A percentile compares a stretch with the other conserved stretches of the same genome.
Evolutionary conservation across 2,888 invertebrate genomes (phyloP).

Genomic region (Tenthredo livida): DNA sequence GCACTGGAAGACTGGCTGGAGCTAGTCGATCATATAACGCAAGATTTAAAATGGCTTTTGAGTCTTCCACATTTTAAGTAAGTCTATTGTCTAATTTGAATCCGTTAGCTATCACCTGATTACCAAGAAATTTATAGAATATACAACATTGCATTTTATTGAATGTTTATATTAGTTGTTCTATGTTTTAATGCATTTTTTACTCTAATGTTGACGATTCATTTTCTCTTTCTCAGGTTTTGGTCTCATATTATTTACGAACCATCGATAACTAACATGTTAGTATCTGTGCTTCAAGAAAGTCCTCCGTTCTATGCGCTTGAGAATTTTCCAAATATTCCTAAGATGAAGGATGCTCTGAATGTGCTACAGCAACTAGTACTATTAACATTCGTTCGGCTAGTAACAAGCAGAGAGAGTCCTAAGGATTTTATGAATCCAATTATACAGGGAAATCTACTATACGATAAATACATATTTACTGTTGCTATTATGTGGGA

Average conservation of each 20-base stretch:
- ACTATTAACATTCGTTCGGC: constrained; percentile 86
- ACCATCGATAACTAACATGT: constrained; percentile 81
- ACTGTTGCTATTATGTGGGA: constrained; percentile 92
- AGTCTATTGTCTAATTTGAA: constrained; percentile 41
- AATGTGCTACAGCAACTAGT: constrained; percentile 81
- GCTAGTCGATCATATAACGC: constrained; percentile 81
- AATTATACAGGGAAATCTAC: constrained; percentile 83
- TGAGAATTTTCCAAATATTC: constrained; percentile 76
- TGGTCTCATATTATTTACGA: constrained; percentile 87
- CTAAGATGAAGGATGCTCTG: constrained; percentile 81
- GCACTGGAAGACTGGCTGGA: constrained; percentile 85
- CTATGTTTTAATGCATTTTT: background rate
- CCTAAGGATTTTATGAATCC: constrained; percentile 82
- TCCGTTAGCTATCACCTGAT: background rate
- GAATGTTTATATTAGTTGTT: background rate
- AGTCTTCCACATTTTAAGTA: constrained; percentile 85
- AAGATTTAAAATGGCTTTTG: constrained; percentile 86
- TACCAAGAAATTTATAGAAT: background rate
- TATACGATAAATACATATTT: constrained; percentile 90
- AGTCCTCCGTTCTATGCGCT: constrained; percentile 85
- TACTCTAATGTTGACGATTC: background rate
- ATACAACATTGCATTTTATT: constrained; percentile 60
- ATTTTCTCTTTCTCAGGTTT: constrained; percentile 79
- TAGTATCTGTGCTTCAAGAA: constrained; percentile 88
- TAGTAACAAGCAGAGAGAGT: constrained; percentile 88